These are phyloP conservation scores for Todus mexicanus DNA, from an alignment of 2,797 vertebrate species.

Conservation along the genomic window DNA sequence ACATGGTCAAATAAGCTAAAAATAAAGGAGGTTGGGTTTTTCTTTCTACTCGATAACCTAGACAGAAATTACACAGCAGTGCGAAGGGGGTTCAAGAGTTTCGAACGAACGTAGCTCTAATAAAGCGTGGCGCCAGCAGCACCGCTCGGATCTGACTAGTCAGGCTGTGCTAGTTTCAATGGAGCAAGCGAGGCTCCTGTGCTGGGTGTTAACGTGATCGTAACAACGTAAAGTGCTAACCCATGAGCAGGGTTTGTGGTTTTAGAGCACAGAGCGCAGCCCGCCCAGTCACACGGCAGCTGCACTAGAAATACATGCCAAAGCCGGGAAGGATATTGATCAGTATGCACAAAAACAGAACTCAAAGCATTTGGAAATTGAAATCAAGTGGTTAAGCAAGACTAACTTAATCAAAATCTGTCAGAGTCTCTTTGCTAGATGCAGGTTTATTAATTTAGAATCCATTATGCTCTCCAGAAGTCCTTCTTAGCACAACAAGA, in stretches of 20 bases:
- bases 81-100: neutral
- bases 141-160: neutral
- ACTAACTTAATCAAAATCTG: constrained; percentile 8
- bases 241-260: neutral
- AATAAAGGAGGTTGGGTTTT: neutral
- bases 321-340: neutral
- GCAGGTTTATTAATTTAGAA: constrained; percentile 15
- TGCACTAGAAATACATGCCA: neutral
- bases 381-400: constrained; percentile 16
- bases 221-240: neutral
- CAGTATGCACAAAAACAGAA: neutral
- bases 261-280: neutral
- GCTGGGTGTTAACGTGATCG: neutral
- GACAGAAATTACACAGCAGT: neutral
- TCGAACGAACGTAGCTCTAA: neutral
- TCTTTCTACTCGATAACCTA: neutral
- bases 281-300: neutral
- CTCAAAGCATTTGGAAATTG: neutral
- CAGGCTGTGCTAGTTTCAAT: neutral
- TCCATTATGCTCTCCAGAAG: neutral
- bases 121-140: neutral
- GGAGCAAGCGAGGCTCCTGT: neutral
- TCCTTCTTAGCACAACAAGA: neutral
- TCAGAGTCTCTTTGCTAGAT: neutral
- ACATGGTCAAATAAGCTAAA: neutral